Evolutionary conservation across 2,888 invertebrate genomes (phyloP), one percentile per base, ranked within the genome.

Genomic region (Orthosia incerta): DNA sequence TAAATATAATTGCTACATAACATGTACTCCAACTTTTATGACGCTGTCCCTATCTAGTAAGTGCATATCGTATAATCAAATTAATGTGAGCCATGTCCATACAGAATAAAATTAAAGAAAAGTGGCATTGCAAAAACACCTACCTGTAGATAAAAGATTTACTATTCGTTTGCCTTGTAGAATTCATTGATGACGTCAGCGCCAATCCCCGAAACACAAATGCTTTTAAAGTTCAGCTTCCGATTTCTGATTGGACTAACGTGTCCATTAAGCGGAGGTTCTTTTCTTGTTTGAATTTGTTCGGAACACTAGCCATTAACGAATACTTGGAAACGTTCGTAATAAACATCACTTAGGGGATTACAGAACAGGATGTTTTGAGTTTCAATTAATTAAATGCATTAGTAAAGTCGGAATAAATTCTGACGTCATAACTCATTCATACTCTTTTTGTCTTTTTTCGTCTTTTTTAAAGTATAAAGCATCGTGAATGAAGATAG

Each of bases 11-110:
- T 39, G n/a, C 15, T 79, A 73, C 78, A 68, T 60, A 56, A 64
- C 50, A 13, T 71, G 78, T 64, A 53, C n/a, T 67, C 45, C 16
- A 68, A 61, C 39, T 73, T 77, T 78, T 78, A 79, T 53, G 61
- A 57, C 48, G 5, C 20, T 63, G 15, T 23, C 48, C 45, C 51
- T 60, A 26, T 26, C 26, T 26, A 26, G 26, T 26, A 26, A 26
- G 26, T 4, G 26, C 26, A 26, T 26, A 26, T 26, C 26, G 26
- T 26, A 26, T 26, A 26, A 26, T 26, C 26, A 26, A 26, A 26
- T 26, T 26, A 26, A 26, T 26, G 26, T 26, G 26, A 26, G 26
- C 4, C 26, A 26, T 26, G 4, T 26, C 26, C 26, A 26, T 26
- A 4, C 26, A 26, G 26, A 3, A 26, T n/a, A 26, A 26, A 26